Evolutionary conservation across 2,888 invertebrate genomes (phyloP).

Genomic region (Drosophila yooni): DNA sequence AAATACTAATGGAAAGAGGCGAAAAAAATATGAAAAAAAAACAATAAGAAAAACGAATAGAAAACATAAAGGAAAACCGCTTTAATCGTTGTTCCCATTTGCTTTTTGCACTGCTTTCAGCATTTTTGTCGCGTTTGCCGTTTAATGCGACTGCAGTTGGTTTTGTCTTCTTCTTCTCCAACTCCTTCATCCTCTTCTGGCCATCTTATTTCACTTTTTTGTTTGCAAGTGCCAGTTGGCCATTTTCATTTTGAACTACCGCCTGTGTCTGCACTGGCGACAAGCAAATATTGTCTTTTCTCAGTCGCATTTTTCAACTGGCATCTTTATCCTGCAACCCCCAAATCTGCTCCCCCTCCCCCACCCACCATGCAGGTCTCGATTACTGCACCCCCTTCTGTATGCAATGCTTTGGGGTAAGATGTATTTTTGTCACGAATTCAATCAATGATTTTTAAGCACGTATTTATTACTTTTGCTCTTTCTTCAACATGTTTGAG

Average conservation of each 20-base stretch:
- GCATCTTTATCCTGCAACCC: conserved; percentile 31
- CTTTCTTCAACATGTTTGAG: conserved; percentile 44
- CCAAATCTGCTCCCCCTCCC: background rate
- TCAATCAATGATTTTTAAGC: conserved; percentile 80
- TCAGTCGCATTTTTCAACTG: conserved; percentile 67
- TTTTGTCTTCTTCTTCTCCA: conserved; percentile 6
- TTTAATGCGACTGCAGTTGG: conserved; percentile 58
- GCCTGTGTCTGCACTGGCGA: conserved; percentile 42
- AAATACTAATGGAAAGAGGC: background rate
- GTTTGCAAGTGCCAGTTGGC: conserved; percentile 42
- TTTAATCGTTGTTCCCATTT: conserved; percentile 24
- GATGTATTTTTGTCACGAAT: conserved; percentile 77
- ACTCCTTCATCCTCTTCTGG: conserved; percentile 19
- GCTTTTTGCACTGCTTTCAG: conserved; percentile 25
- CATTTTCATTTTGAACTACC: conserved; percentile 61
- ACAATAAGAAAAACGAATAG: background rate
- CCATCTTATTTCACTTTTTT: conserved; percentile 58
- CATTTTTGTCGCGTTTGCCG: conserved; percentile 50
- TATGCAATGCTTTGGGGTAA: conserved; percentile 1
- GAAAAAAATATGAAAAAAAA: background rate
- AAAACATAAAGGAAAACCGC: conserved; percentile 6
- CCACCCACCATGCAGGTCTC: background rate
- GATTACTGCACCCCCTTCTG: conserved; percentile 27
- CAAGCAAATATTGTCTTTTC: conserved; percentile 78
- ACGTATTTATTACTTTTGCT: conserved; percentile 76